phyloP scores from a whole-genome alignment of 2,113 vertebrate genomes.

The Rhinopomastus cyanomelas region DNA sequence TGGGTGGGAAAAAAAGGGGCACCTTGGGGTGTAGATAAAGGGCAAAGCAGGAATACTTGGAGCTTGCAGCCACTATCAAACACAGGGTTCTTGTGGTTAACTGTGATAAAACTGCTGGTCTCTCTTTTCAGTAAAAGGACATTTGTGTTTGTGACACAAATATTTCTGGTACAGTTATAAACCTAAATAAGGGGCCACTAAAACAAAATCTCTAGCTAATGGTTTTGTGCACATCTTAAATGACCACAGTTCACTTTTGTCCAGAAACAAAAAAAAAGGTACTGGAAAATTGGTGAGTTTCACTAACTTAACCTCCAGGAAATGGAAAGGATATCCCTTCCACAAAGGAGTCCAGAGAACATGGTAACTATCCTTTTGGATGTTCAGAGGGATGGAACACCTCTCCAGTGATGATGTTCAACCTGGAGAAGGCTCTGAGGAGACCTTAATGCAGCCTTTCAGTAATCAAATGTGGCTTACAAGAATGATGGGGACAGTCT shows the following conservation, averaged over 20 bases:
- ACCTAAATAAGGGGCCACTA: not conserved
- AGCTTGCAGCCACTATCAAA: not conserved
- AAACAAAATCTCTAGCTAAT: not conserved
- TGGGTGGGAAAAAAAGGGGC: not conserved
- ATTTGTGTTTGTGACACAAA: not conserved
- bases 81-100: not conserved
- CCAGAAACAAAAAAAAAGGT: not conserved
- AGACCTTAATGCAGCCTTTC: not conserved
- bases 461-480: not conserved
- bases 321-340: not conserved
- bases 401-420: not conserved
- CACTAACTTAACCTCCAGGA: not conserved
- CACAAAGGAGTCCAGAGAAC: not conserved
- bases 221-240: not conserved
- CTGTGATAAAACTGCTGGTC: not conserved
- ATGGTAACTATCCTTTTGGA: not conserved
- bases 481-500: not conserved
- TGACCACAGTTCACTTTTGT: not conserved
- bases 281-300: not conserved
- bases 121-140: not conserved
- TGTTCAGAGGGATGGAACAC: not conserved
- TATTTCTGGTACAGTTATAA: not conserved
- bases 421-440: not conserved
- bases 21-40: not conserved
- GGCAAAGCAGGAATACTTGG: not conserved